A percentile compares a stretch with the other conserved stretches of the same genome.
Evolutionary conservation across 2,888 invertebrate genomes (phyloP).

Genomic region (Drosophila conformis): DNA sequence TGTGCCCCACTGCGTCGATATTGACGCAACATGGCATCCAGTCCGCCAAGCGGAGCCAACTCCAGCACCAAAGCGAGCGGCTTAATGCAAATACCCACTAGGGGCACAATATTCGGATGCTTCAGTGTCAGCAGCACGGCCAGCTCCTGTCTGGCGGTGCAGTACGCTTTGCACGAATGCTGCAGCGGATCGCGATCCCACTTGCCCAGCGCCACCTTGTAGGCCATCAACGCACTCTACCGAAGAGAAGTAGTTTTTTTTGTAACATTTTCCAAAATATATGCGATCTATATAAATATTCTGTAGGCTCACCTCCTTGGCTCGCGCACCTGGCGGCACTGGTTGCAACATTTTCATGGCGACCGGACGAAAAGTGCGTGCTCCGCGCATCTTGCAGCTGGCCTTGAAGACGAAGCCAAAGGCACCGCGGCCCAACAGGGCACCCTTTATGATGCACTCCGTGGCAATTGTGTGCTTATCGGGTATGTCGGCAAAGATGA

Average conservation of each 20-base stretch:
- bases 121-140: conserved; percentile 93
- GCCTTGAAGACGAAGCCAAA: conserved; percentile 98
- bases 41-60: conserved; percentile 95
- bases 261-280: neutral
- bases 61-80: conserved; percentile 95
- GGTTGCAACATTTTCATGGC: conserved; percentile 99
- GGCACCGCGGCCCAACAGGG: conserved; percentile 96
- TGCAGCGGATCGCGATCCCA: conserved; percentile 97
- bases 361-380: conserved; percentile 88
- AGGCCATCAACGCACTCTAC: conserved; percentile 84
- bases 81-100: conserved; percentile 94
- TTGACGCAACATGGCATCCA: conserved; percentile 93
- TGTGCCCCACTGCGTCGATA: conserved; percentile 94
- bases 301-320: conserved; percentile 81
- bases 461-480: conserved; percentile 92
- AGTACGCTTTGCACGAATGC: conserved; percentile 97
- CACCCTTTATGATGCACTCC: conserved; percentile 91
- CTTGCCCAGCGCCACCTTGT: conserved; percentile 91
- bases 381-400: conserved; percentile 87
- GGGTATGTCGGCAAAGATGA: conserved; percentile 95
- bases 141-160: conserved; percentile 97
- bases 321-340: conserved; percentile 90
- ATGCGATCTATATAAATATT: neutral
- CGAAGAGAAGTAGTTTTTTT: neutral
- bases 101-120: conserved; percentile 96